These are phyloP conservation scores for Remorina albescens DNA, from an alignment of 2,797 vertebrate genomes.

Conservation along the genomic window DNA sequence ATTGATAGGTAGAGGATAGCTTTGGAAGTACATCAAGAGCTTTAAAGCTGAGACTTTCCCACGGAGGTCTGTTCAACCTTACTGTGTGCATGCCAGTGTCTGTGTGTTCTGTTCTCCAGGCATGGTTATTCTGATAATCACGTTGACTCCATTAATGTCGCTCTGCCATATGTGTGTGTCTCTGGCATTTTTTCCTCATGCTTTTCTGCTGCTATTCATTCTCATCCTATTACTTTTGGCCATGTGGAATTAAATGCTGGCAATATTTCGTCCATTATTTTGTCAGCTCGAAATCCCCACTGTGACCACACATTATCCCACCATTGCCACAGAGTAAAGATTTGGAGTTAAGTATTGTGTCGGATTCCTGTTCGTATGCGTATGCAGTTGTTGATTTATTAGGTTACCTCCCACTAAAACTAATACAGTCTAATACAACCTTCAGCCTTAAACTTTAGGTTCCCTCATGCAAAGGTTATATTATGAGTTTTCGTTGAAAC, in stretches of 20 bases:
- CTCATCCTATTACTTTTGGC: conserved; percentile 60
- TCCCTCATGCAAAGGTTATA: not conserved
- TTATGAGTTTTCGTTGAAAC: not conserved
- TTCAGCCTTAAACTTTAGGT: not conserved
- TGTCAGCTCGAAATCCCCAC: conserved; percentile 60
- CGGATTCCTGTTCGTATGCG: not conserved
- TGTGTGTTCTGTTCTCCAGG: conserved; percentile 42
- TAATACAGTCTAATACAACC: not conserved
- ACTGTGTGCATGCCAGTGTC: too few relatives aligned
- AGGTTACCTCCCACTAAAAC: conserved; percentile 1
- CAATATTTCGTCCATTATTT: conserved; percentile 54
- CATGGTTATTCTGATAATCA: conserved; percentile 52
- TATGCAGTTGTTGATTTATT: not conserved
- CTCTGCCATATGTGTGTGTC: conserved; percentile 42
- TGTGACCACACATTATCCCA: conserved; percentile 59
- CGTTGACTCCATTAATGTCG: conserved; percentile 46
- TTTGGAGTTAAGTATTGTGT: conserved; percentile 25
- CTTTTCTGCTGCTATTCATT: conserved; percentile 46
- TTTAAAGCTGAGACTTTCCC: not conserved
- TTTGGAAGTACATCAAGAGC: conserved; percentile 13
- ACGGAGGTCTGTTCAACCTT: conserved; percentile 8
- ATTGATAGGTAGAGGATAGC: conserved; percentile 31
- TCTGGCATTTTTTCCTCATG: conserved; percentile 36
- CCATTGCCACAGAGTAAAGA: conserved; percentile 29
- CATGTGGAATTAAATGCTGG: conserved; percentile 67